phyloP scores from a whole-genome alignment of 2,888 invertebrate species.

The Lycophotia porphyrea region DNA sequence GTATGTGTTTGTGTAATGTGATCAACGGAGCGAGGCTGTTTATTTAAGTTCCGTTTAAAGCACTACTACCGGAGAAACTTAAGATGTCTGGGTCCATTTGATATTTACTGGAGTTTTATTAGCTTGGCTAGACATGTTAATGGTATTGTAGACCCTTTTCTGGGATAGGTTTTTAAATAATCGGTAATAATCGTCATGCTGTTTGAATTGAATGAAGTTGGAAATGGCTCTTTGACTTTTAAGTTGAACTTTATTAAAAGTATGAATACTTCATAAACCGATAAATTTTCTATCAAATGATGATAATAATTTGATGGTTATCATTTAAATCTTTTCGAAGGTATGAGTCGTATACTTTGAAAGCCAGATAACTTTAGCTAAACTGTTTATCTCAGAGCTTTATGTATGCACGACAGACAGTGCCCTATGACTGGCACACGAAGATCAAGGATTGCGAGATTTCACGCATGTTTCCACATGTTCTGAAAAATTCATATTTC shows the following conservation, averaged over 20 bases:
- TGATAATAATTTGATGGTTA: neutral
- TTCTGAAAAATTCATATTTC: neutral
- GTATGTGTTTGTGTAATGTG: constrained; percentile 28
- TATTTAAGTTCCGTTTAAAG: constrained; percentile 24
- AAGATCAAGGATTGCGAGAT: constrained; percentile 21
- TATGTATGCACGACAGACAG: constrained; percentile 46
- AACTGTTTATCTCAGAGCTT: constrained; percentile 37
- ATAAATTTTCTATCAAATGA: neutral
- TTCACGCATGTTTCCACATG: constrained; percentile 10
- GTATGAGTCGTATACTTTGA: constrained; percentile 6
- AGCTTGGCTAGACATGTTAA: constrained; percentile 3
- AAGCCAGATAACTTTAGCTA: constrained; percentile 47
- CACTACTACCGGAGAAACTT: constrained; percentile 31
- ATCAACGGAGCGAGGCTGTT: constrained; percentile 37
- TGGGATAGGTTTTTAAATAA: neutral
- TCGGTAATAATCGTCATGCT: neutral
- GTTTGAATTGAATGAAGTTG: neutral
- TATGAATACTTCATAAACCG: neutral
- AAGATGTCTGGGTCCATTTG: constrained; percentile 40
- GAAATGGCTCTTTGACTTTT: neutral
- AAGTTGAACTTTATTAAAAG: neutral
- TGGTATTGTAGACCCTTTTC: neutral
- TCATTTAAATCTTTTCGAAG: neutral
- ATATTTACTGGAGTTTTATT: constrained; percentile 32
- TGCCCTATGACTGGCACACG: constrained; percentile 42